Base-by-base conservation (phyloP, 2,888 invertebrate species). In the Zele albiditarsus region DNA sequence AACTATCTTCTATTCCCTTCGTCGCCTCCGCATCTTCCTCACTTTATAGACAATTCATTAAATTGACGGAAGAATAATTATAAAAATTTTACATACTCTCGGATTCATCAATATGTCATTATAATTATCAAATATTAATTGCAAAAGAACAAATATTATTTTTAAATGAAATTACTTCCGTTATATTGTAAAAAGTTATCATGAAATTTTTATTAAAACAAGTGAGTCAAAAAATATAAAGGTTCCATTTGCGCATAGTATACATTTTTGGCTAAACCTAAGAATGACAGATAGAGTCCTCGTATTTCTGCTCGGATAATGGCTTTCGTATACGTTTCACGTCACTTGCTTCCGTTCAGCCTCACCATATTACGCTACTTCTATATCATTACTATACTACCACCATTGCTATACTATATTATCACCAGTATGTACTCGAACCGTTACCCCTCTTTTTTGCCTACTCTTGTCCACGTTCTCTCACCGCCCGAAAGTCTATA, bases 291-390 rank as follows among this genome's bases (percentile, higher is more conserved):
- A 81, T 80, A 73, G 6, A 53, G 73, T 78, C 57, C 71, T 71
- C 81, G 81, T 84, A 84, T 84, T 84, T 83, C 79, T 79, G 71
- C 78, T 8, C 2, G 79, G 83, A 84, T 84, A 84, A 84, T 83
- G 82, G 83, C 69, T 79, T 70, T 71, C 58, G 60, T 75, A n/a
- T n/a, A 71, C 71, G 75, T 75, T 71, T 46, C 28, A 65, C 67
- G 58, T 73, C 73, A 60, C 42, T 28, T 27, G n/a, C 31, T 14
- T 62, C 16, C n/a, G 8, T 20, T 28, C 46, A 33, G 49, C 78
- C 68, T 71, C 79, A 79, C 77, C 74, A 78, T n/a, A 8, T 20
- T 20, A 20, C 53, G 8, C 53, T 20, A 53, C 53, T 53, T 1
- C n/a, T 46, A 20, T 20, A n/a, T 4, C 5, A 53, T n/a, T 4